phyloP scores from a whole-genome alignment of 2,888 invertebrate genomes.

The Drosophila parthenogenetica region DNA sequence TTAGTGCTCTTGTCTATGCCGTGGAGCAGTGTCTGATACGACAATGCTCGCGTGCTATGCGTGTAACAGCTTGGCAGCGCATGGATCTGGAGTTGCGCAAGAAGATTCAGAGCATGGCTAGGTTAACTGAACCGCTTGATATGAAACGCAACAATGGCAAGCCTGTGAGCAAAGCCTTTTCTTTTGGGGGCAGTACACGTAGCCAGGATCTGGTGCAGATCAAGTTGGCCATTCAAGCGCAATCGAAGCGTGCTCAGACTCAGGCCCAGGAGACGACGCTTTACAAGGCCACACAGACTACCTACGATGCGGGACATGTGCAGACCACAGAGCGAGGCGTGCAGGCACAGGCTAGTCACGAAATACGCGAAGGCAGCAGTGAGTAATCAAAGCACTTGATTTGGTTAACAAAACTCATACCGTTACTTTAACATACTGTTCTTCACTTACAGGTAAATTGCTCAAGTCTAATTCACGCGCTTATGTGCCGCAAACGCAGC shows the following conservation, averaged over 20 bases:
- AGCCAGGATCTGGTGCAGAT: conserved; percentile 85
- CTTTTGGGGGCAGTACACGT: conserved; percentile 83
- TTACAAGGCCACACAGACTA: conserved; percentile 83
- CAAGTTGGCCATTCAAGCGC: conserved; percentile 85
- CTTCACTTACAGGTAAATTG: conserved; percentile 73
- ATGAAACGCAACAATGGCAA: conserved; percentile 78
- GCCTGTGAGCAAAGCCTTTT: conserved; percentile 82
- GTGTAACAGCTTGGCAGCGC: conserved; percentile 88
- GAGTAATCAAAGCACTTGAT: conserved; percentile 40
- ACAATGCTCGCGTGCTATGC: conserved; percentile 88
- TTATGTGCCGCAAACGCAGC: conserved; percentile 80
- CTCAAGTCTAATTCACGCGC: conserved; percentile 83
- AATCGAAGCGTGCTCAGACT: conserved; percentile 83
- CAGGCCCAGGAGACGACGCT: conserved; percentile 79
- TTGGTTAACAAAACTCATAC: too few relatives aligned
- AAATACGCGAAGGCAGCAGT: conserved; percentile 80
- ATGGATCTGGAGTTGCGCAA: conserved; percentile 88
- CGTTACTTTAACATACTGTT: background rate
- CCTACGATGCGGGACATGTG: conserved; percentile 67
- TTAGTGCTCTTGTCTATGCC: conserved; percentile 88
- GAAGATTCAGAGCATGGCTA: conserved; percentile 88
- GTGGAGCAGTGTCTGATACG: conserved; percentile 90
- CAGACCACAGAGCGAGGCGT: conserved; percentile 60
- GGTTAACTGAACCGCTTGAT: conserved; percentile 85
- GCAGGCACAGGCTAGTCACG: conserved; percentile 79